Conservation (phyloP, 2,797 vertebrate genomes). For the Manis javanica region DNA sequence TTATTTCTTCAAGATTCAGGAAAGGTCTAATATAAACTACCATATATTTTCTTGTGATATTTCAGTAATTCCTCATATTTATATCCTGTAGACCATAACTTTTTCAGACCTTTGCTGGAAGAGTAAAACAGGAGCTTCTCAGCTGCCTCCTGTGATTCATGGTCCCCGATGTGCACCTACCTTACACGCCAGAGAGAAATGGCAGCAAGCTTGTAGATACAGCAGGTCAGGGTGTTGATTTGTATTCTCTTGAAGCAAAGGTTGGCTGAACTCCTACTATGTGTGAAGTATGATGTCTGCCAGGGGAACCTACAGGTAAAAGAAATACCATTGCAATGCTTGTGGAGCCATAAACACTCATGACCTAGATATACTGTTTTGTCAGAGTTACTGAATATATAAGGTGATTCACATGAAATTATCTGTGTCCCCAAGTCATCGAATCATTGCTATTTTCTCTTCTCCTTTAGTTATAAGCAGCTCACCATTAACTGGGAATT, state of each 20-base stretch:
- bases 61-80: conserved; percentile 38
- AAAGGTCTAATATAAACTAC: not conserved
- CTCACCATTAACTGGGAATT: not conserved
- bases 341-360: not conserved
- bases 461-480: conserved; percentile 3
- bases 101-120: not conserved
- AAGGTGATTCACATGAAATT: conserved; percentile 18
- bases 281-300: not conserved
- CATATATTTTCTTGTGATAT: not conserved
- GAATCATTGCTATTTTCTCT: conserved; percentile 27
- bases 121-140: not conserved
- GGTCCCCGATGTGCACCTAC: not conserved
- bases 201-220: not conserved
- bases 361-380: conserved; percentile 27
- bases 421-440: conserved; percentile 49
- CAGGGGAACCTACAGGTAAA: conserved; percentile 17
- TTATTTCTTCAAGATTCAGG: conserved; percentile 53
- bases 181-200: not conserved
- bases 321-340: not conserved
- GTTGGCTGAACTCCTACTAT: not conserved
- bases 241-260: not conserved
- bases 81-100: not conserved
- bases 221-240: not conserved
- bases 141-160: not conserved
- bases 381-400: not conserved